phyloP scores from a whole-genome alignment of 2,888 invertebrate species.

The Cerastoderma edule region DNA sequence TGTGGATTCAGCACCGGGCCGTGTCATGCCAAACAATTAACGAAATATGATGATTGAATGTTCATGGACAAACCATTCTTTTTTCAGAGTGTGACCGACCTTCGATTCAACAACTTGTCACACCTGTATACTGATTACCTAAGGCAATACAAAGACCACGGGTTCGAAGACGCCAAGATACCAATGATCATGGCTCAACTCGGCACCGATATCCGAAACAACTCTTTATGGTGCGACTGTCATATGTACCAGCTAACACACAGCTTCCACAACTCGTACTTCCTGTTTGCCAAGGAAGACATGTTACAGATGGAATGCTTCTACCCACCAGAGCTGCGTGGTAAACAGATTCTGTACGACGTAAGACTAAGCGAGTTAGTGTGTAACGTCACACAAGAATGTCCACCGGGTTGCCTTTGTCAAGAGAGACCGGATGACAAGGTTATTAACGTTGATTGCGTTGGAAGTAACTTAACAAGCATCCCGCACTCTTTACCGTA shows the following conservation, averaged over 20 bases:
- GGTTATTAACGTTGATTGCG: slow-evolving; percentile 52
- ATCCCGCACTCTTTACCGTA: slow-evolving; percentile 43
- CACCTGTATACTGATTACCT: slow-evolving; percentile 22
- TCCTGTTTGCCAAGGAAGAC: slow-evolving; percentile 34
- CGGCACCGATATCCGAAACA: slow-evolving; percentile 48
- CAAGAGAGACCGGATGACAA: slow-evolving; percentile 52
- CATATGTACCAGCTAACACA: slow-evolving; percentile 43
- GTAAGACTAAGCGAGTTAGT: slow-evolving; percentile 43
- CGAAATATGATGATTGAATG: no score
- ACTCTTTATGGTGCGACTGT: slow-evolving; percentile 61
- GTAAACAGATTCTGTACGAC: slow-evolving; percentile 43
- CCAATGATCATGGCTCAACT: slow-evolving; percentile 25
- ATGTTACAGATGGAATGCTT: slow-evolving; percentile 44
- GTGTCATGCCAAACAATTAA: no score
- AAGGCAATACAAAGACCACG: slow-evolving; percentile 22
- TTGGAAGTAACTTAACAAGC: slow-evolving; percentile 16
- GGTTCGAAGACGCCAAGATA: neutral
- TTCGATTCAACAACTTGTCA: slow-evolving; percentile 31
- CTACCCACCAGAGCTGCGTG: slow-evolving; percentile 49
- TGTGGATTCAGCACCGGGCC: no score
- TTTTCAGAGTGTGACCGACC: slow-evolving; percentile 36
- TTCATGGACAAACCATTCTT: neutral
- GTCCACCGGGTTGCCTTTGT: slow-evolving; percentile 54
- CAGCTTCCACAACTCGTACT: slow-evolving; percentile 48
- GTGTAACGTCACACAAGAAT: slow-evolving; percentile 53